Percentiles rank a stretch among this genome's conserved stretches.
These are phyloP conservation scores for Dysmachus trigonus DNA, from an alignment of 2,888 invertebrate genomes.

Conservation along the genomic window DNA sequence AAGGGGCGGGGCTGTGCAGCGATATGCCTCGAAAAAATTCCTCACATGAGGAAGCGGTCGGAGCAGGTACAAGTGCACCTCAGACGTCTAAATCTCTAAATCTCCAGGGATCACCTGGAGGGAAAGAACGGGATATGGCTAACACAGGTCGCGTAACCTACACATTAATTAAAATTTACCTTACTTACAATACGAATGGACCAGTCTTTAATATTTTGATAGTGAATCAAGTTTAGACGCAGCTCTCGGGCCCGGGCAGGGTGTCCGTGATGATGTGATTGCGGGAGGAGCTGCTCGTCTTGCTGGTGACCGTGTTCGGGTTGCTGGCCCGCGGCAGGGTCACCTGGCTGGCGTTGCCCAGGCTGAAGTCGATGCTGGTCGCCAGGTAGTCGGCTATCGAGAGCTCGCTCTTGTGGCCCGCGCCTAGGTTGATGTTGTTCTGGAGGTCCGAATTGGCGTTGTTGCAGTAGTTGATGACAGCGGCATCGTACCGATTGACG, in stretches of 20 bases:
- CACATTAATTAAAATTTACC: slow-evolving; percentile 23
- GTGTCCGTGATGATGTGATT: slow-evolving; percentile 85
- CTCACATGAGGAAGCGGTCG: neutral
- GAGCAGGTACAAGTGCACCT: neutral
- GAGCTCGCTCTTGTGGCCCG: slow-evolving; percentile 51
- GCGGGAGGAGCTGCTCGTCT: slow-evolving; percentile 67
- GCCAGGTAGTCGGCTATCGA: slow-evolving; percentile 54
- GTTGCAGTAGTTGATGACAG: slow-evolving; percentile 40
- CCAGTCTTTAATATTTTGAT: slow-evolving; percentile 46
- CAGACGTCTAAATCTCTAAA: neutral
- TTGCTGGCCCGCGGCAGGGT: slow-evolving; percentile 43
- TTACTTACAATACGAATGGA: slow-evolving; percentile 43
- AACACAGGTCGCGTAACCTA: slow-evolving; percentile 17
- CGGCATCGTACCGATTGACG: slow-evolving; percentile 40
- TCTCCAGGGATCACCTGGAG: neutral
- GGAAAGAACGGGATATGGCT: neutral
- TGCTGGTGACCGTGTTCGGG: slow-evolving; percentile 48
- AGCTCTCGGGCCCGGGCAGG: slow-evolving; percentile 88
- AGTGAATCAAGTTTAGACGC: slow-evolving; percentile 71
- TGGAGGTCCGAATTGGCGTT: slow-evolving; percentile 46
- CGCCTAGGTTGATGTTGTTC: slow-evolving; percentile 45
- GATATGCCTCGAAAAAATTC: neutral
- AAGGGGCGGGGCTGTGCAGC: neutral
- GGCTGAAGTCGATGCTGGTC: slow-evolving; percentile 52
- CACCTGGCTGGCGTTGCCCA: slow-evolving; percentile 48